Evolutionary conservation across 2,888 invertebrate species (phyloP), one percentile per base, ranked within the genome.

Genomic region (Melitaea athalia): DNA sequence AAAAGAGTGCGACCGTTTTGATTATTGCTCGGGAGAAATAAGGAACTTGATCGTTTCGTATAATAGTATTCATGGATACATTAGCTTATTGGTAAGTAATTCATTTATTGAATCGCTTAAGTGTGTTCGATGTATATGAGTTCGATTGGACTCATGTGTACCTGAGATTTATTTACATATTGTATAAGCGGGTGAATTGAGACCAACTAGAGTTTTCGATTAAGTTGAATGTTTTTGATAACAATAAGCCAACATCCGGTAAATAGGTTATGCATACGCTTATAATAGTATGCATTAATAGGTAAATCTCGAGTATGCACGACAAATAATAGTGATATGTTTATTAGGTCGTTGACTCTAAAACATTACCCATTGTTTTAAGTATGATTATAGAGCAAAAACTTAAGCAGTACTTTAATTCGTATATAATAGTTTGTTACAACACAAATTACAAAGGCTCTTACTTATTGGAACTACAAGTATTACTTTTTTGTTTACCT

Each of bases 21-120:
- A 89, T 70, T 95, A 95, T 83, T 95, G 95, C 79, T 91, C 93
- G 10, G 94, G 94, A 0, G 90, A 92, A 64, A 90, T 95, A 67
- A 87, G 93, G 66, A 93, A 94, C 72, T 85, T 95, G 73, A 93
- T 96, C 42, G 81, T 93, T 4, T 92, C 92, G 0, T 97, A 97
- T 84, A 94, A 94, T 68, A 91, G 94, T 67, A 93, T 95, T 73
- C 98, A 98, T 84, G 97, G 97, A 68, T 97, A 97, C 85, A 94
- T 97, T 74, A 96, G 97, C 68, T 91, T 98, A 63, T 88, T 96
- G 84, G 97, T 98, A 81, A 93, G 94, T 71, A 49, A 17, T 42
- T 65, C 33, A 12, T 3, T 57, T 12, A 17, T 45, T 45, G 4
- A 11, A 43, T 38, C 38, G 38, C 38, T 31, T 47, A 14, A 45